Evolutionary conservation across 2,888 invertebrate species (phyloP).

Genomic region (Perdita meconis): DNA sequence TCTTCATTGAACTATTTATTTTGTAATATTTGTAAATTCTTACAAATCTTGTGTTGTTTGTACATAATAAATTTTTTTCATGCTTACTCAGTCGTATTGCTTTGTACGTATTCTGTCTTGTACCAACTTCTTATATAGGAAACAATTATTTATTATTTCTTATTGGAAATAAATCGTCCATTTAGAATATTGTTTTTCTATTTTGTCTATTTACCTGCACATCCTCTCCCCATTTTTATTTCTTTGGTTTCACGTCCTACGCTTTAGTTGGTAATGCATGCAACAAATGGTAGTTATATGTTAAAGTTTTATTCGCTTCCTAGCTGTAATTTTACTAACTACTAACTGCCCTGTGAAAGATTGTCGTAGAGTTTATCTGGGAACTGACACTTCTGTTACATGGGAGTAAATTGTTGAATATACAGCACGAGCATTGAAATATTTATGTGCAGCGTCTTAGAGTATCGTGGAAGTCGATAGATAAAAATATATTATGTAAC

Average conservation of each 20-base stretch:
- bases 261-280: constrained; percentile 59
- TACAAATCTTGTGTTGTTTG: constrained; percentile 40
- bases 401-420: background rate
- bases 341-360: constrained; percentile 18
- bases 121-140: constrained; percentile 53
- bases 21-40: constrained; percentile 29
- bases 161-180: constrained; percentile 72
- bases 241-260: constrained; percentile 25
- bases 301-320: constrained; percentile 31
- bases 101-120: constrained; percentile 54
- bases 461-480: no score
- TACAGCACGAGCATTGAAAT: no score
- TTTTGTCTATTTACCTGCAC: constrained; percentile 71
- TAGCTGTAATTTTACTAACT: constrained; percentile 46
- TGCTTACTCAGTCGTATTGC: constrained; percentile 52
- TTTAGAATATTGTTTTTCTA: constrained; percentile 66
- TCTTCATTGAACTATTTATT: constrained; percentile 45
- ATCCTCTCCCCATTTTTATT: constrained; percentile 56
- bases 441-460: no score
- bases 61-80: constrained; percentile 33
- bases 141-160: constrained; percentile 63
- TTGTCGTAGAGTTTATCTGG: background rate
- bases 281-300: constrained; percentile 28
- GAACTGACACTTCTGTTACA: background rate
- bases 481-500: no score